phyloP scores from a whole-genome alignment of 1,140 invertebrate genomes.

The Notospermus geniculatus region DNA sequence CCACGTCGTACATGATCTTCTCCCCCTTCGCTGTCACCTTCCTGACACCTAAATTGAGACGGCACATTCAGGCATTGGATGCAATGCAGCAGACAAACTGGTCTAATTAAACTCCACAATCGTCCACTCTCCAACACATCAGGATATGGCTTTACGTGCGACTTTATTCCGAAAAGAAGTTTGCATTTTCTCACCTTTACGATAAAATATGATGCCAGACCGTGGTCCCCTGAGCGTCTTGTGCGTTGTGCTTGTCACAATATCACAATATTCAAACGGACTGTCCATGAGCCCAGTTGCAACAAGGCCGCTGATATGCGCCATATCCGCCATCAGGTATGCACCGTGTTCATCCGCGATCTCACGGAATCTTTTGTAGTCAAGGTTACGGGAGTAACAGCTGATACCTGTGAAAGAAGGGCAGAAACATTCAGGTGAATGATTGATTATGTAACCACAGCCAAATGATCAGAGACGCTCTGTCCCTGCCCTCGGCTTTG shows the following conservation, averaged over 20 bases:
- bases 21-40: slow-evolving; percentile 69
- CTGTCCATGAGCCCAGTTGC: slow-evolving; percentile 82
- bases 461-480: too few species aligned
- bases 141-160: too few species aligned
- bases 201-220: slow-evolving; percentile 85
- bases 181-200: slow-evolving; percentile 67
- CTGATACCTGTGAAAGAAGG: slow-evolving; percentile 69
- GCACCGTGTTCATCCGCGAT: slow-evolving; percentile 85
- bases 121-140: too few species aligned
- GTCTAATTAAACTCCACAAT: too few species aligned
- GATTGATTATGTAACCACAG: too few species aligned
- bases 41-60: slow-evolving; percentile 64
- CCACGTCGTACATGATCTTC: slow-evolving; percentile 80
- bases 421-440: too few species aligned
- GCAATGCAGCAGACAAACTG: too few species aligned
- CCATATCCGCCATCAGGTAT: slow-evolving; percentile 93
- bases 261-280: slow-evolving; percentile 90
- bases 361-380: slow-evolving; percentile 79
- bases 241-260: slow-evolving; percentile 95
- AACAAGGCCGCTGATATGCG: slow-evolving; percentile 89
- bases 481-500: too few species aligned
- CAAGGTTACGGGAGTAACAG: slow-evolving; percentile 77
- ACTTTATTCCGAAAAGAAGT: too few species aligned
- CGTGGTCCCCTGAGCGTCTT: slow-evolving; percentile 90
- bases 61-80: too few species aligned